Percentiles rank a stretch among this genome's conserved stretches.
phyloP scores from a whole-genome alignment of 2,888 invertebrate genomes.

The Spilarctia lutea region DNA sequence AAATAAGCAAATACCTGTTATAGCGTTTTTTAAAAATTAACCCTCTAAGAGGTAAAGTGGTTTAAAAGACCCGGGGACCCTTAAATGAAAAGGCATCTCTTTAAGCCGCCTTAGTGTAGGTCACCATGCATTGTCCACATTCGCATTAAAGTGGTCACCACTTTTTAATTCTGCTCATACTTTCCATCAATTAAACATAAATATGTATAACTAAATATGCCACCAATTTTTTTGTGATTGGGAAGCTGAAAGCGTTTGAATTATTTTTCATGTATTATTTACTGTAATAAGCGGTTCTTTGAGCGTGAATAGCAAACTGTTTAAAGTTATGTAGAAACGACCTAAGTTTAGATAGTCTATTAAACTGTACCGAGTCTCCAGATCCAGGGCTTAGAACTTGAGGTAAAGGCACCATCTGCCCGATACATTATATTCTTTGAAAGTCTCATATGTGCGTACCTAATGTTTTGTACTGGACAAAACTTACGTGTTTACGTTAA shows the following conservation, averaged over 20 bases:
- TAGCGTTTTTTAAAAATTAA: no score
- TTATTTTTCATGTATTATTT: constrained; percentile 11
- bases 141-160: no score
- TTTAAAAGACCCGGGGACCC: no score
- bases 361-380: constrained; percentile 43
- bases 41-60: no score
- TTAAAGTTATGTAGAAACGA: constrained; percentile 41
- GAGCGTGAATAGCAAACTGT: constrained; percentile 29
- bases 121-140: no score
- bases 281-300: constrained; percentile 27
- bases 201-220: not conserved
- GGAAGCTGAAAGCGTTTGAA: not conserved
- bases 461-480: not conserved
- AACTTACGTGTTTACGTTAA: not conserved
- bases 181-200: no score
- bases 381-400: constrained; percentile 45
- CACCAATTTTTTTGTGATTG: not conserved
- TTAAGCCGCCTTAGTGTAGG: no score
- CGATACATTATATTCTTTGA: constrained; percentile 6
- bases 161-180: no score
- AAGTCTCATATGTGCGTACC: not conserved
- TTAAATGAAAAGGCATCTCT: no score
- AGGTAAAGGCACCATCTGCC: constrained; percentile 35
- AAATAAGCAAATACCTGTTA: no score
- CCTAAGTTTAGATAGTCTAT: constrained; percentile 50